Evolutionary conservation across 2,888 invertebrate genomes (phyloP), one percentile per base, ranked within the genome.

Genomic region (Xylocampa areola): DNA sequence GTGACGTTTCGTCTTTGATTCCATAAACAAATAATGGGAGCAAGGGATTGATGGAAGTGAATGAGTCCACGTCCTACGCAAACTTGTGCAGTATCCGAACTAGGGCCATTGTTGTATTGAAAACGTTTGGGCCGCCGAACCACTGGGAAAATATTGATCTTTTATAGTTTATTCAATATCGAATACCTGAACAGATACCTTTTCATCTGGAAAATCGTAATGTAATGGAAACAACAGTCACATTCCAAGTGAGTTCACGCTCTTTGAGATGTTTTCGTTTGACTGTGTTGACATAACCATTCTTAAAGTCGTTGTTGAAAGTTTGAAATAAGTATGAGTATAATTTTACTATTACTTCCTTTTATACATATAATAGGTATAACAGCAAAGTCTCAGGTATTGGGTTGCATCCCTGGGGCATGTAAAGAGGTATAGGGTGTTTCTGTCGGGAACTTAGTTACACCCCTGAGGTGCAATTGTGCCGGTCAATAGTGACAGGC

Each of bases 31-130:
- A 91, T 91, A 91, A 90, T 86, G 83, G 86, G 73, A 85, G 83
- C 80, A 82, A 86, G 80, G 88, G 89, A 88, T 90, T 90, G 89
- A 89, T 87, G 86, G 82, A 80, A 84, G 84, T 73, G 88, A 89
- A 86, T 84, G 85, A 86, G 83, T 87, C 81, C 81, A 84, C 84
- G 85, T 90, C 91, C 90, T 91, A 90, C 90, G 84, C 83, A 90
- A 91, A 92, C 89, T 86, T 83, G 71, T 78, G 82, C 82, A 80
- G 86, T 82, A 88, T 86, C 84, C 80, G 72, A 84, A 87, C 85
- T 82, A 74, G 66, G 66, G 58, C 74, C 77, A 85, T 88, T 89
- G 76, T 82, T 82, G 73, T 79, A 84, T 86, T 84, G 80, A 81
- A 84, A 85, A 82, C 78, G 74, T 65, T 74, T 69, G 57, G 79